phyloP scores from a whole-genome alignment of 2,888 invertebrate species.

The Phortica magna region DNA sequence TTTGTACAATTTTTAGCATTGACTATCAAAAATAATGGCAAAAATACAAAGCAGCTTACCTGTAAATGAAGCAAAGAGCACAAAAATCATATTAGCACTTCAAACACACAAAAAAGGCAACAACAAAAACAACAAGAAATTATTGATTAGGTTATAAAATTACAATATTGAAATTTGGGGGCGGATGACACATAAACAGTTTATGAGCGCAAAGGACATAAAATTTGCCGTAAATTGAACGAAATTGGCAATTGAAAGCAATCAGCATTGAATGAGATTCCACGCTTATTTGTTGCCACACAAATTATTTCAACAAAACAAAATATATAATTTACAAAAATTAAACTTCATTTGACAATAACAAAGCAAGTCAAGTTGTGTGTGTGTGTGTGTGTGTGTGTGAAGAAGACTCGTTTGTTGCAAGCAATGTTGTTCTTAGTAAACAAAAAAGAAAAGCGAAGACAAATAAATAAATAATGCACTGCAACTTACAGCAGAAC shows the following conservation, averaged over 20 bases:
- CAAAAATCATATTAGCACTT: constrained; percentile 23
- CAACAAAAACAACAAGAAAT: constrained; percentile 46
- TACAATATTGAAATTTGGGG: constrained; percentile 39
- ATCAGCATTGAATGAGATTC: neutral
- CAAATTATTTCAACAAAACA: neutral
- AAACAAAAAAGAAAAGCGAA: neutral
- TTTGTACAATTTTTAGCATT: constrained; percentile 30
- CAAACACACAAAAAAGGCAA: neutral
- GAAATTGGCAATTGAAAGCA: constrained; percentile 52
- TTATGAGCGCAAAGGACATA: constrained; percentile 24
- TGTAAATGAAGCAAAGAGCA: constrained; percentile 60
- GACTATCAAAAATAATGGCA: constrained; percentile 42
- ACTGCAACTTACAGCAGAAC: neutral
- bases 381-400: no score
- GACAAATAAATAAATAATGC: neutral
- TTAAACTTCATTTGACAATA: neutral
- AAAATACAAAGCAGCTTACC: constrained; percentile 66
- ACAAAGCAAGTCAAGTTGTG: no score
- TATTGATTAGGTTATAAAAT: constrained; percentile 66
- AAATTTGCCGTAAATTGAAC: constrained; percentile 20
- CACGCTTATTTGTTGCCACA: neutral
- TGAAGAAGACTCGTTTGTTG: no score
- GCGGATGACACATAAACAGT: neutral
- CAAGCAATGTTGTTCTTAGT: no score
- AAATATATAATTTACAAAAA: neutral